Conservation (phyloP, 2,797 vertebrate genomes). For the Nannoperca australis region DNA sequence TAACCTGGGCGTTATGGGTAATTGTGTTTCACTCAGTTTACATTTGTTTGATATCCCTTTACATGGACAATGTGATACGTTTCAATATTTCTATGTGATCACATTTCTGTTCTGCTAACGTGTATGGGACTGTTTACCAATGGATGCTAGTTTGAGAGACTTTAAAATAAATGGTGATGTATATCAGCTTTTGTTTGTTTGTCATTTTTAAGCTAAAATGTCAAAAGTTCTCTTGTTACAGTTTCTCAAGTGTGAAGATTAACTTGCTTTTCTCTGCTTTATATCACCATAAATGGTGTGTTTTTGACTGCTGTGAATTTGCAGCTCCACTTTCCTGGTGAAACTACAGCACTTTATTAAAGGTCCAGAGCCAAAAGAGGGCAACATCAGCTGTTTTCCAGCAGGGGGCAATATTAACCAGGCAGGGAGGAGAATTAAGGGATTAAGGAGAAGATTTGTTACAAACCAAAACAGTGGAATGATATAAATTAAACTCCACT, state of each 20-base stretch:
- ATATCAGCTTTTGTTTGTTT: not conserved
- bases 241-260: not conserved
- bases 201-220: not conserved
- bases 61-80: too few relatives aligned
- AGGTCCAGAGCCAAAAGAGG: not conserved
- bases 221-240: not conserved
- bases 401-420: conserved; percentile 78
- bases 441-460: conserved; percentile 28
- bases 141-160: too few relatives aligned
- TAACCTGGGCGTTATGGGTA: too few relatives aligned
- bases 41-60: too few relatives aligned
- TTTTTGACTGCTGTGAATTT: not conserved
- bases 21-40: too few relatives aligned
- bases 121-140: too few relatives aligned
- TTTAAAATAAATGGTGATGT: too few relatives aligned
- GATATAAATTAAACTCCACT: conserved; percentile 23
- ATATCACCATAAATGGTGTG: not conserved
- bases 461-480: conserved; percentile 22
- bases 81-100: too few relatives aligned
- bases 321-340: not conserved
- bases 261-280: not conserved
- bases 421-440: conserved; percentile 13
- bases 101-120: too few relatives aligned
- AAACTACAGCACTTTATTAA: not conserved
- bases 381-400: conserved; percentile 40